Evolutionary conservation across 2,113 vertebrate species (phyloP), one percentile per base, ranked within the genome.

Genomic region (Cyprinodon brontotheroides): DNA sequence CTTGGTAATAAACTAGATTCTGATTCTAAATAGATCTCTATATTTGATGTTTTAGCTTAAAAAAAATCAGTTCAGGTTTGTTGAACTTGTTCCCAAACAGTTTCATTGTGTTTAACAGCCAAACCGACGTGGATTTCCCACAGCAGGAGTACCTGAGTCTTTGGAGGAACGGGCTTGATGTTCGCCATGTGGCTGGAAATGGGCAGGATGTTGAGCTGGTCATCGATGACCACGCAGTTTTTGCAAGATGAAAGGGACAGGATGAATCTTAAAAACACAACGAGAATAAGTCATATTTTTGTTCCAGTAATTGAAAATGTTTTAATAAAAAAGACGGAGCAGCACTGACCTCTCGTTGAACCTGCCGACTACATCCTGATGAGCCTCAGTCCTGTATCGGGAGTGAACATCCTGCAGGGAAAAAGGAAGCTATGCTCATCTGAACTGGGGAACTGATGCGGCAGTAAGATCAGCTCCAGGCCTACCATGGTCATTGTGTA

Each of bases 401-500:
- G 98, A 94, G 80, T 99, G 98, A 1, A 99, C 97, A 0, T 99
- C 98, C 98, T 99, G 81, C 11, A 76, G 57, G 20, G 70, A 78
- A 67, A 67, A 80, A 3, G 4, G 22, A 61, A 3, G 41, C 36
- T 65, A 6, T n/a, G 5, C 62, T 66, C 5, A 41, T 20, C 41
- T 15, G 36, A 69, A 3, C 5, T 2, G 20, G 11, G 11, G 20
- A 61, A 10, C 17, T 1, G 61, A 53, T 4, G 22, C 48, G 11
- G 47, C 20, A 22, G 14, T 40, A 5, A 63, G 57, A n/a, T 4
- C 40, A 43, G 22, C 9, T 36, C 5, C 5, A 61, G 57, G 63
- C 43, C 67, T 90, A 98, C 98, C 98, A 99, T 99, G 12, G 97
- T 96, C 96, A 99, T 96, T 0, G 98, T 97, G 59, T 99, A 99